Percentiles rank a stretch among this genome's conserved stretches.
Conservation (phyloP, 2,113 vertebrate species). For the Pyrgilauda ruficollis region DNA sequence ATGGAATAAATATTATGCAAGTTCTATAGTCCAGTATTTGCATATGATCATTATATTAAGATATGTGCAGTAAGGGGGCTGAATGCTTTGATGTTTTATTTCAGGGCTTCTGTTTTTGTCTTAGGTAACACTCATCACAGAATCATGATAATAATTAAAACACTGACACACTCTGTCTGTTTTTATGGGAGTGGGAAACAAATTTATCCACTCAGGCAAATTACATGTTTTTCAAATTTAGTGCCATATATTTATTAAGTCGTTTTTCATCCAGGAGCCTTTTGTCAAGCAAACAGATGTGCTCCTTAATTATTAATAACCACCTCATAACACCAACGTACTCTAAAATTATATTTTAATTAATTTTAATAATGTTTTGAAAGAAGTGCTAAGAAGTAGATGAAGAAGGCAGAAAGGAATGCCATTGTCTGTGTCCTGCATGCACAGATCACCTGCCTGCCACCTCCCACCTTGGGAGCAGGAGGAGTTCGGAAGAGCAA, state of each 20-base stretch:
- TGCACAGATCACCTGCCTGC: background rate
- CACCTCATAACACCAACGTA: background rate
- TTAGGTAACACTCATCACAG: background rate
- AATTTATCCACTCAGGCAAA: background rate
- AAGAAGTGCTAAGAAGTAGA: background rate
- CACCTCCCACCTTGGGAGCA: background rate
- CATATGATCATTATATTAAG: background rate
- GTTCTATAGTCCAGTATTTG: background rate
- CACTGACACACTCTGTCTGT: background rate
- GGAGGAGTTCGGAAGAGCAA: background rate
- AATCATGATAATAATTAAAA: background rate
- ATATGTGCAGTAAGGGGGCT: background rate
- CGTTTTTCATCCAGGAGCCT: background rate
- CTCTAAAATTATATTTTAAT: slow-evolving; percentile 32
- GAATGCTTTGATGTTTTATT: background rate
- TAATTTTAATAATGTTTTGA: slow-evolving; percentile 27
- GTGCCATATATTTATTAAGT: background rate
- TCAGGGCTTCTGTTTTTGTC: background rate
- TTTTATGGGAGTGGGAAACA: background rate
- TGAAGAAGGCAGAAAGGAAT: slow-evolving; percentile 26
- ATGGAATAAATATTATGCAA: background rate
- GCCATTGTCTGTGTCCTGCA: background rate
- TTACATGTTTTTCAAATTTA: background rate
- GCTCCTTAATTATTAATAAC: background rate
- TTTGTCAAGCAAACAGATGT: background rate